These are phyloP conservation scores for Hydrozoanthus tunicans DNA, from an alignment of 64 coral and sea anemone species.

Conservation along the genomic window DNA sequence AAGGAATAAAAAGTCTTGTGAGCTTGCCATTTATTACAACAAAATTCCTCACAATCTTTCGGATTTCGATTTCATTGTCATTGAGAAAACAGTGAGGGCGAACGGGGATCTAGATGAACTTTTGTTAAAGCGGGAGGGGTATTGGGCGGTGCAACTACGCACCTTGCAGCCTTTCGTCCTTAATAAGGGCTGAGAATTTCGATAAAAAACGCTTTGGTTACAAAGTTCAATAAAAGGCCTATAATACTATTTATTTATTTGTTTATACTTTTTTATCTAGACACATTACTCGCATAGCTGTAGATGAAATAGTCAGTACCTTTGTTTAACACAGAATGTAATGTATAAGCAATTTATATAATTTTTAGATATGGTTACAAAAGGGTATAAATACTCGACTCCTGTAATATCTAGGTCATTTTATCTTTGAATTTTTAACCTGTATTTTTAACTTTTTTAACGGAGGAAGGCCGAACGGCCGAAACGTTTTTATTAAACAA, in stretches of 20 bases:
- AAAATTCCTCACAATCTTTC: conserved; percentile 9
- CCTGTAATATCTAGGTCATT: not conserved
- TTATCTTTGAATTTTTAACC: not conserved
- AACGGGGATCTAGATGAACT: not conserved
- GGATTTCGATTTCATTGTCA: conserved; percentile 14
- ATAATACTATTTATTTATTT: not conserved
- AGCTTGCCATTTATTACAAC: conserved; percentile 29
- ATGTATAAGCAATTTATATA: not conserved
- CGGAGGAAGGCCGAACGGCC: too few relatives aligned
- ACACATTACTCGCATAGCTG: not conserved
- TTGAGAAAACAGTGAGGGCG: not conserved
- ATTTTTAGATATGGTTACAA: not conserved
- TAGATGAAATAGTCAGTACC: not conserved
- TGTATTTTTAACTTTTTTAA: not conserved
- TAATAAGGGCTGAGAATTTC: not conserved
- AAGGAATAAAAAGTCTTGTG: conserved; percentile 25
- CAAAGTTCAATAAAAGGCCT: not conserved
- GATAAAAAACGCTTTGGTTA: not conserved
- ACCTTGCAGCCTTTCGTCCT: not conserved
- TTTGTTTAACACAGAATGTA: not conserved
- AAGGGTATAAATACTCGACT: not conserved
- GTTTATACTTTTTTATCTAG: not conserved
- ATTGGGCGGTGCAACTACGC: not conserved
- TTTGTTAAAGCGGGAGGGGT: not conserved
- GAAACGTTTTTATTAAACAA: too few relatives aligned